Percentiles rank a stretch among this genome's conserved stretches.
phyloP scores from a whole-genome alignment of 2,113 vertebrate species.

The Anguilla japonica region DNA sequence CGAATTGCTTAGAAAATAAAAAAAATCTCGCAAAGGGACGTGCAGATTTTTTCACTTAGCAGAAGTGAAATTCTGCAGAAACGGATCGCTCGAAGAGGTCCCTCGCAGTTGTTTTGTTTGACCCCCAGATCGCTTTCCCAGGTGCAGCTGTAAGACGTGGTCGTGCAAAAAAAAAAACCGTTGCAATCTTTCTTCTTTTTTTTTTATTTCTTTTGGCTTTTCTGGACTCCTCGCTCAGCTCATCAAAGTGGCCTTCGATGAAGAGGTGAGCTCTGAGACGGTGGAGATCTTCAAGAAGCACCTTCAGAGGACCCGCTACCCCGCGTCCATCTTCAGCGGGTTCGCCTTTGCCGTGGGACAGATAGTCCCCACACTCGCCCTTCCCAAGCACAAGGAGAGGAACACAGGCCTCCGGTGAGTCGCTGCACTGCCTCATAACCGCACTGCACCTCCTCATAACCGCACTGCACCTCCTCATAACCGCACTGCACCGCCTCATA shows the following conservation, averaged over 20 bases:
- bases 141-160: not conserved
- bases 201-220: not conserved
- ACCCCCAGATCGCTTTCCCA: not conserved
- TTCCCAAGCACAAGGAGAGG: constrained; percentile 95
- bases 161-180: not conserved
- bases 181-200: not conserved
- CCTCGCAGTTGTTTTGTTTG: not conserved
- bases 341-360: constrained; percentile 96
- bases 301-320: constrained; percentile 90
- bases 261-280: constrained; percentile 92
- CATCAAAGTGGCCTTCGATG: constrained; percentile 96
- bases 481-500: too few relatives aligned
- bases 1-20: not conserved
- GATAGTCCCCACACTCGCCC: constrained; percentile 82
- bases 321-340: constrained; percentile 89
- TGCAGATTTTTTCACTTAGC: not conserved
- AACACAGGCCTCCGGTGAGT: constrained; percentile 93
- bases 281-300: constrained; percentile 97
- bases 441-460: too few relatives aligned
- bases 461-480: too few relatives aligned
- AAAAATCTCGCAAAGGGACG: not conserved
- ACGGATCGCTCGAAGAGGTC: not conserved
- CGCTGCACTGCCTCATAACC: not conserved
- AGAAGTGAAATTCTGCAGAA: not conserved
- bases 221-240: constrained; percentile 66